phyloP scores from a whole-genome alignment of 1,140 invertebrate species.

The Rhagoletis zephyria region DNA sequence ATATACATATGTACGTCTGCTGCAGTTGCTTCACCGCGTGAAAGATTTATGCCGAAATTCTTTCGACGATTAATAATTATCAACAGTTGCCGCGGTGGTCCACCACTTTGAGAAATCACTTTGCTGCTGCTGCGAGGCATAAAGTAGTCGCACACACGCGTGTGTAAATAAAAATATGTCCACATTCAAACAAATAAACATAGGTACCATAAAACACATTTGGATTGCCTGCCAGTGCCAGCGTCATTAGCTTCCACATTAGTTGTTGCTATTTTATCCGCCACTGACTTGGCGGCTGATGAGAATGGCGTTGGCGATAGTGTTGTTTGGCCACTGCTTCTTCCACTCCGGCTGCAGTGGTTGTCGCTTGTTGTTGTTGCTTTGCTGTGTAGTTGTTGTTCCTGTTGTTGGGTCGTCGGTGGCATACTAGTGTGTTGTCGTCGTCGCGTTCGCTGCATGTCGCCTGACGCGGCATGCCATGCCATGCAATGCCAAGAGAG shows the following conservation, averaged over 20 bases:
- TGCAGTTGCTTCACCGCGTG: slow-evolving; percentile 34
- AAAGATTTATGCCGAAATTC: slow-evolving; percentile 51
- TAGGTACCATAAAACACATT: slow-evolving; percentile 42
- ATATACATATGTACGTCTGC: neutral
- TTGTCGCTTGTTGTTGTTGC: neutral
- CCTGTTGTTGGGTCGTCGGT: neutral
- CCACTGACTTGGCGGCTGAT: slow-evolving; percentile 10
- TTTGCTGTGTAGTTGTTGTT: neutral
- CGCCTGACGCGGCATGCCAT: slow-evolving; percentile 16
- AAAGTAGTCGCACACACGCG: slow-evolving; percentile 33
- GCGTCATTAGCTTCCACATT: slow-evolving; percentile 47
- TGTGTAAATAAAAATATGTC: slow-evolving; percentile 23
- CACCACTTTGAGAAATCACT: slow-evolving; percentile 54
- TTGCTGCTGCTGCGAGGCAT: slow-evolving; percentile 42
- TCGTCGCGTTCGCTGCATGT: slow-evolving; percentile 37
- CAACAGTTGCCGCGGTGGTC: slow-evolving; percentile 53
- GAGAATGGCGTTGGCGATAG: slow-evolving; percentile 45
- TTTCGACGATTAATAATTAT: slow-evolving; percentile 55
- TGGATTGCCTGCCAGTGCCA: slow-evolving; percentile 49
- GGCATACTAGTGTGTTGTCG: neutral
- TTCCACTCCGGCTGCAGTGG: slow-evolving; percentile 21
- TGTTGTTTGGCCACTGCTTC: slow-evolving; percentile 33
- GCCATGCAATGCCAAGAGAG: slow-evolving; percentile 30
- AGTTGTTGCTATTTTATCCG: slow-evolving; percentile 4
- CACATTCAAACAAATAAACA: slow-evolving; percentile 47